phyloP scores from a whole-genome alignment of 2,888 invertebrate species.

The Pseudoips prasinana region DNA sequence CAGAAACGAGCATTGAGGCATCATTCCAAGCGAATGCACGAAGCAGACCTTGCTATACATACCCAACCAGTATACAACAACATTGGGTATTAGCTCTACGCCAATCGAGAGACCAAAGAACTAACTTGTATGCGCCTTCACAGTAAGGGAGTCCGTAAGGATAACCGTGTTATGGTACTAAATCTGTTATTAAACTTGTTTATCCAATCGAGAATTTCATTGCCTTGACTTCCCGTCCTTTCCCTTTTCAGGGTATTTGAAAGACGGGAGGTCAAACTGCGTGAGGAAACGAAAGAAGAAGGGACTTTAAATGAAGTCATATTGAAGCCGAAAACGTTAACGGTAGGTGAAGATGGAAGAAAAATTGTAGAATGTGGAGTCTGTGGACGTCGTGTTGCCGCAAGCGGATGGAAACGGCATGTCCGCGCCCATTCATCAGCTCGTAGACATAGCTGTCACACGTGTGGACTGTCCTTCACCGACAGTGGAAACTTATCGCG shows the following conservation, averaged over 20 bases:
- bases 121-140: too few relatives aligned
- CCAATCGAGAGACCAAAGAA: too few relatives aligned
- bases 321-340: constrained; percentile 2
- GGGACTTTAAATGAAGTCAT: too few relatives aligned
- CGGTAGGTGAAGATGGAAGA: constrained; percentile 32
- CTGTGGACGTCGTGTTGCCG: too few relatives aligned
- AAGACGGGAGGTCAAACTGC: constrained; percentile 3
- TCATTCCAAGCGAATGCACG: constrained; percentile 73
- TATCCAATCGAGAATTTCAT: constrained; percentile 2
- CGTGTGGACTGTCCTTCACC: constrained; percentile 77
- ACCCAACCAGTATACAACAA: constrained; percentile 5
- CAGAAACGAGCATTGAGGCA: constrained; percentile 58
- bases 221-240: constrained; percentile 19
- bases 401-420: constrained; percentile 66
- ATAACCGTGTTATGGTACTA: too few relatives aligned
- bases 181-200: constrained; percentile 3
- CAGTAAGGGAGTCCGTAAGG: too few relatives aligned
- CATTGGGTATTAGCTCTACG: constrained; percentile 7
- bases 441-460: constrained; percentile 68
- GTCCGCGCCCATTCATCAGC: constrained; percentile 63
- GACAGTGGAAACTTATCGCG: constrained; percentile 74
- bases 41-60: not conserved
- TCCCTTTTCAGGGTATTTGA: constrained; percentile 21
- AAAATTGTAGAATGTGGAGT: constrained; percentile 51
- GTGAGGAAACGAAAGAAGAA: not conserved